A percentile compares a stretch with the other conserved stretches of the same genome.
These are phyloP conservation scores for Pomatostomus ruficeps DNA, from an alignment of 2,113 vertebrate species.

Conservation along the genomic window DNA sequence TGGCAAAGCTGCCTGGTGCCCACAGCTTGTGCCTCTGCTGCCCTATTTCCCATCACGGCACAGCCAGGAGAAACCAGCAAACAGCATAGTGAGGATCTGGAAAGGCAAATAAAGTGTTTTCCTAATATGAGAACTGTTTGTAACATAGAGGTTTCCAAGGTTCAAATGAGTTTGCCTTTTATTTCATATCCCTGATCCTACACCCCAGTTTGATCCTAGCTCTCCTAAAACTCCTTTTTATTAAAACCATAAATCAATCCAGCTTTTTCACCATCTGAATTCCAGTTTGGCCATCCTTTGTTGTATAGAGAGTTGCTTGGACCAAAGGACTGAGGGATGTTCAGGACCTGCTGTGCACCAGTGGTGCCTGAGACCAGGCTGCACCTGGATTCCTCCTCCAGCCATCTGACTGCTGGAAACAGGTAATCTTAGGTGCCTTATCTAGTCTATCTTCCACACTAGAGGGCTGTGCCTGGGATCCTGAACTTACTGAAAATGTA, in stretches of 20 bases:
- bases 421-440: not conserved
- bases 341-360: rapidly evolving
- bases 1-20: rapidly evolving
- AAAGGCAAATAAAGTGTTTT: not conserved
- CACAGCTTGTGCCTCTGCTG: not conserved
- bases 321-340: not conserved
- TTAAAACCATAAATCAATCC: not conserved
- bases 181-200: not conserved
- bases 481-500: not conserved
- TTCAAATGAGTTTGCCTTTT: not conserved
- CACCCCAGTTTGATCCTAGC: not conserved
- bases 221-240: not conserved
- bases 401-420: not conserved
- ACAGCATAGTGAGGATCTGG: not conserved
- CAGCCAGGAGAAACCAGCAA: not conserved
- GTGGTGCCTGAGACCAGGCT: rapidly evolving
- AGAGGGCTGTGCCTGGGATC: not conserved
- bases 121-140: not conserved
- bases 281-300: not conserved
- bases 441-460: not conserved
- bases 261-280: not conserved
- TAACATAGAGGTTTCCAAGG: not conserved
- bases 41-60: rapidly evolving
- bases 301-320: not conserved
- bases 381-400: not conserved